Evolutionary conservation across 2,888 invertebrate species (phyloP).

Genomic region (Meghimatium bilineatum): DNA sequence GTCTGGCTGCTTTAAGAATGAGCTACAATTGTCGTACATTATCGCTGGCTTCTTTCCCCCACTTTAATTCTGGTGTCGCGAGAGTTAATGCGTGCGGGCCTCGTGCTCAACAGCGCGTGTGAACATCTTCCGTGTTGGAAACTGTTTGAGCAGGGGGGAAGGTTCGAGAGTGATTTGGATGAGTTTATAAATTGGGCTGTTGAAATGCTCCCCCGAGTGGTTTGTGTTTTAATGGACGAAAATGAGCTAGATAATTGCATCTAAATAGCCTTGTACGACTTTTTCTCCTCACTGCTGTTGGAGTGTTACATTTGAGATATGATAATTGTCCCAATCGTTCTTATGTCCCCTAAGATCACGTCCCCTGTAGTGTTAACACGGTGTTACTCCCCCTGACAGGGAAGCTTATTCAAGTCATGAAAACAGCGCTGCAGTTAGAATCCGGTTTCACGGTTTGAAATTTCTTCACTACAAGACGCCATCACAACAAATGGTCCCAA

Average conservation of each 20-base stretch:
- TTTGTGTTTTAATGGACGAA: constrained; percentile 43
- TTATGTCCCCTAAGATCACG: not conserved
- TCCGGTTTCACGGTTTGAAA: not conserved
- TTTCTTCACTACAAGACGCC: not conserved
- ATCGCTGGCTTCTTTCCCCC: constrained; percentile 18
- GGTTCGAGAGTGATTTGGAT: not conserved
- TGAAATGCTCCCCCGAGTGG: constrained; percentile 40
- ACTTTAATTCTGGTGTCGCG: constrained; percentile 38
- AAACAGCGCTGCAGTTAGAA: not conserved
- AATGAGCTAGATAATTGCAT: constrained; percentile 47
- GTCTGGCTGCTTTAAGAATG: constrained; percentile 40
- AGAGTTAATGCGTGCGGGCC: constrained; percentile 40
- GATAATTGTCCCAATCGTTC: constrained; percentile 9
- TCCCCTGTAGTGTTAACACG: not conserved
- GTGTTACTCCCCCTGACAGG: not conserved
- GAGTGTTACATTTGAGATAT: constrained; percentile 24
- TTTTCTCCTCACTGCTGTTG: not conserved
- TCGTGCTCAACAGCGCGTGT: constrained; percentile 45
- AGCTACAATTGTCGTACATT: constrained; percentile 38
- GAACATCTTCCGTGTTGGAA: constrained; percentile 24
- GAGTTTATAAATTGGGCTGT: constrained; percentile 46
- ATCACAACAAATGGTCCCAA: not conserved
- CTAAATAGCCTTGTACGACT: constrained; percentile 21
- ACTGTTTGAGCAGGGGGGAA: not conserved
- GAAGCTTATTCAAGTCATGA: not conserved